Evolutionary conservation across 2,113 vertebrate genomes (phyloP).

Genomic region (Anguilla japonica): DNA sequence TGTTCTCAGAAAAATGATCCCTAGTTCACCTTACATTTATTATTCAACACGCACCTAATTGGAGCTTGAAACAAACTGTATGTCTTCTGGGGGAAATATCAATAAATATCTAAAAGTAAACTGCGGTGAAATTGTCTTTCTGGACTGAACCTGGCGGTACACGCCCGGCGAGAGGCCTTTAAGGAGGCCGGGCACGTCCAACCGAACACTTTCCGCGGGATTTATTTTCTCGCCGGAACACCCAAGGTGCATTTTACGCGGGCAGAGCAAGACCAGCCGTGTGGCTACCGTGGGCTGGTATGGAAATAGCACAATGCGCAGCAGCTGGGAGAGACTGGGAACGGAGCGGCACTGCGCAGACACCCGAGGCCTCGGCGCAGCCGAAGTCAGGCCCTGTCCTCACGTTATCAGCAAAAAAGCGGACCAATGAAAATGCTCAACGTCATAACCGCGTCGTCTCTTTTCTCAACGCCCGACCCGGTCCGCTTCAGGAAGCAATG

Average conservation of each 20-base stretch:
- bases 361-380: no score
- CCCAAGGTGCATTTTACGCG: background rate
- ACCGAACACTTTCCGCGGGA: background rate
- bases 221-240: background rate
- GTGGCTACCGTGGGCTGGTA: no score
- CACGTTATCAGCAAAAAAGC: background rate
- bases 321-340: background rate
- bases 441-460: background rate
- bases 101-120: background rate
- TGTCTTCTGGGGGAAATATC: background rate
- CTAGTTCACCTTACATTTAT: background rate
- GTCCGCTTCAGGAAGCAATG: background rate
- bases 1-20: background rate
- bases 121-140: background rate
- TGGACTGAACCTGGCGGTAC: background rate
- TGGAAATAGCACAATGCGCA: no score
- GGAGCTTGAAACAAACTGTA: background rate
- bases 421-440: background rate
- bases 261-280: background rate
- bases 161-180: background rate
- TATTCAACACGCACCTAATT: background rate
- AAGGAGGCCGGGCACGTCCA: background rate
- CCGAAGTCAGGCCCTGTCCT: background rate
- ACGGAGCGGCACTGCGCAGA: background rate
- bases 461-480: background rate